phyloP scores from a whole-genome alignment of 1,140 invertebrate species.

The Lucilia sericata region DNA sequence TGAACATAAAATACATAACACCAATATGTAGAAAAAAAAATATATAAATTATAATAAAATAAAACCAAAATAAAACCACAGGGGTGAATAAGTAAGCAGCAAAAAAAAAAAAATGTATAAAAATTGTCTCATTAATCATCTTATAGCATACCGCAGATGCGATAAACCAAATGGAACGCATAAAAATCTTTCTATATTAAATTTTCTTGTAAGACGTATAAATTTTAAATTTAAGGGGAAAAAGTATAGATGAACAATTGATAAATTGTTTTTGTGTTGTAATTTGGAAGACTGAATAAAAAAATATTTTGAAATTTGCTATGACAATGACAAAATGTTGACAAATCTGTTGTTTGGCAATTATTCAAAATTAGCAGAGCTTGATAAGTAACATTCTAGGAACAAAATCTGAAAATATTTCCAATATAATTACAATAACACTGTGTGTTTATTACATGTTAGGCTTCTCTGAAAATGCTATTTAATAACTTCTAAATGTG shows the following conservation, averaged over 20 bases:
- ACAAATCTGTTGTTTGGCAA: neutral
- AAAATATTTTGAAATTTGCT: neutral
- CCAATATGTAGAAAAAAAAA: conserved; percentile 8
- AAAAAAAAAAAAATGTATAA: neutral
- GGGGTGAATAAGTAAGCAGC: neutral
- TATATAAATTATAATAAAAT: neutral
- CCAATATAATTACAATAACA: too few species aligned
- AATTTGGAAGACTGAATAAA: too few species aligned
- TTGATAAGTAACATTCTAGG: neutral
- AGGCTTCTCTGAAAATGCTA: too few species aligned
- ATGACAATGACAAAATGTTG: conserved; percentile 6
- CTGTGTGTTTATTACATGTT: too few species aligned
- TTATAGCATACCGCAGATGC: conserved; percentile 28
- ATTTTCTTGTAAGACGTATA: neutral
- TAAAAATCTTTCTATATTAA: neutral
- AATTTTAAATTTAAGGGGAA: neutral
- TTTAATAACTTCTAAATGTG: too few species aligned
- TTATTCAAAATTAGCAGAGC: neutral
- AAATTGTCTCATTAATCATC: conserved; percentile 41
- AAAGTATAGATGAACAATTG: neutral
- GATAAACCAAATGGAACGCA: neutral
- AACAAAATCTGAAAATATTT: neutral
- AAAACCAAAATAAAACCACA: neutral
- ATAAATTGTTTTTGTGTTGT: too few species aligned
- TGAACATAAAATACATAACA: neutral